These are phyloP conservation scores for Medauroidea extradentata DNA, from an alignment of 1,140 invertebrate genomes.

Conservation along the genomic window DNA sequence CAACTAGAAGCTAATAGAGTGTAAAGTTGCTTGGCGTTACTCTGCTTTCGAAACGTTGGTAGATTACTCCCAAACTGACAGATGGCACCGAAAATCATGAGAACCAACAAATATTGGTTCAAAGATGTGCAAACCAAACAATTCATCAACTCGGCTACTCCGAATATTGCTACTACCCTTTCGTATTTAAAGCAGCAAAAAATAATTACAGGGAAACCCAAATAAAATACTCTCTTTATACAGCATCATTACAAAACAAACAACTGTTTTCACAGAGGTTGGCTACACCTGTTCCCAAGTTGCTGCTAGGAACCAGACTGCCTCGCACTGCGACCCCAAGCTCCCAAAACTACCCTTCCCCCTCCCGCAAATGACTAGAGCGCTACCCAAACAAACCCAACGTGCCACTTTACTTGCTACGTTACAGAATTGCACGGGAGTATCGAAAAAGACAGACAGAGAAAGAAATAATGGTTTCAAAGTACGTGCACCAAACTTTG, in stretches of 20 bases:
- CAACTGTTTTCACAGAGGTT: slow-evolving; percentile 24
- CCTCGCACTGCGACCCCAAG: slow-evolving; percentile 18
- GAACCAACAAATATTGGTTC: too few species aligned
- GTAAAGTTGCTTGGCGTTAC: too few species aligned
- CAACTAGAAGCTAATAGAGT: too few species aligned
- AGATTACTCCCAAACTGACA: too few species aligned
- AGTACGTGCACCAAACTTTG: slow-evolving; percentile 12
- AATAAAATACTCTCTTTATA: slow-evolving; percentile 17
- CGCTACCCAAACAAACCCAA: slow-evolving; percentile 21
- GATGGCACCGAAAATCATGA: too few species aligned
- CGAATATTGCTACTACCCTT: slow-evolving; percentile 10
- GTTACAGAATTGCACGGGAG: too few species aligned
- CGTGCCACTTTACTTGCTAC: background rate
- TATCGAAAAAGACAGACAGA: too few species aligned
- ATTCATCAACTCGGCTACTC: too few species aligned
- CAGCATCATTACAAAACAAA: slow-evolving; percentile 25
- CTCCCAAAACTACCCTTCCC: slow-evolving; percentile 12
- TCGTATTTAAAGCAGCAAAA: slow-evolving; percentile 21
- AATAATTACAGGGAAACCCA: slow-evolving; percentile 19
- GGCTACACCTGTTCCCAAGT: slow-evolving; percentile 16
- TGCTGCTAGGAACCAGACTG: slow-evolving; percentile 23
- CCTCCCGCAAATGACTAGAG: slow-evolving; percentile 17
- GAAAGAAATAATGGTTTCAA: background rate
- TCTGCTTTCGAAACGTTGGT: too few species aligned
- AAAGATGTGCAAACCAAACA: too few species aligned